Base-by-base conservation (phyloP, 2,888 invertebrate genomes). In the Coremacera marginata region DNA sequence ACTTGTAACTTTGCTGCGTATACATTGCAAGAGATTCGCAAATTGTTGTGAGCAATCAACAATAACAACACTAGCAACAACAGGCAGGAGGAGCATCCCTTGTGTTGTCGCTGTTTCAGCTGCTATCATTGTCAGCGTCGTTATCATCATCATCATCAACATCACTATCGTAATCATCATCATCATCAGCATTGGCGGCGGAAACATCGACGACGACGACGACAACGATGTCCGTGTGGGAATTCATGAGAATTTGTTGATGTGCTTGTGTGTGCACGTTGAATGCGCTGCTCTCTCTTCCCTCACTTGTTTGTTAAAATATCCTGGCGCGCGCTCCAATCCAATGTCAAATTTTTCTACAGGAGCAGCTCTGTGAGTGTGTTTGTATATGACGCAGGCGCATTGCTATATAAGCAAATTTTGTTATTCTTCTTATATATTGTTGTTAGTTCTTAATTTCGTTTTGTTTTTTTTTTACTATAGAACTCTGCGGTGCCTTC, bases 321-420 rank as follows among this genome's bases (percentile, higher is more conserved):
- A 73, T 73, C 72, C 72, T 73, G 62, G 60, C 62, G 44, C 52
- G 70, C 14, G 37, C 31, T 63, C 51, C 67, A 55, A 14, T 19
- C 37, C 27, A 72, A 37, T 37, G 62, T 37, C 62, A 44, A 49
- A 49, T 73, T 44, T 1, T 68, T 51, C 11, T 25, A 27, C 68
- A 52, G 68, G 49, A 68, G 25, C 68, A 51, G 25, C 0, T 51
- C 51, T 65, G 34, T 57, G 37, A 44, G 49, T 67, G 22, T 44
- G 37, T 67, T 7, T 44, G 19, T 60, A 0, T 22, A 31, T 65
- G 71, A 76, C 76, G 76, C 76, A 76, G 65, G 76, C 71, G 76
- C 62, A 19, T 16, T 16, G 16, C n/a, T 49, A 16, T 49, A 16
- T 44, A 44, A 62, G 31, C 14, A 44, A 70, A 27, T 60, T 44